phyloP scores from a whole-genome alignment of 2,888 invertebrate species.

The Eristalinus sepulchralis region DNA sequence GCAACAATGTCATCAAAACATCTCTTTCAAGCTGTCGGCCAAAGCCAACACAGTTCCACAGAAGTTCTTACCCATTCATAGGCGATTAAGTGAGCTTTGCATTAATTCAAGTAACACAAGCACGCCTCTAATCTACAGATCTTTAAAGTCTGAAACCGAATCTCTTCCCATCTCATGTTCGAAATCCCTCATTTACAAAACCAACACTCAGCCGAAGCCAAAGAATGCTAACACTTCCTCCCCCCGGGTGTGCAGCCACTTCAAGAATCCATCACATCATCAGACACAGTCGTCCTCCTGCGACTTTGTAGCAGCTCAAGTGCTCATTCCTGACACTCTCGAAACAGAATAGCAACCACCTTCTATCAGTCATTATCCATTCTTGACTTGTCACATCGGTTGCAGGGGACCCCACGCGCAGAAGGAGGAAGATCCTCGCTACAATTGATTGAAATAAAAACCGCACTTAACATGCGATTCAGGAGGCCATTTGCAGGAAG shows the following conservation, averaged over 20 bases:
- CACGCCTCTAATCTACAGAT: not conserved
- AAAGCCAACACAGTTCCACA: too few species aligned
- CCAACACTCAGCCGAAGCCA: not conserved
- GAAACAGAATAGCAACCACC: constrained; percentile 3
- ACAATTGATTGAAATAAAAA: constrained; percentile 68
- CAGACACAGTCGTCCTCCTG: not conserved
- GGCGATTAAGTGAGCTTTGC: not conserved
- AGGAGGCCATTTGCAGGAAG: constrained; percentile 63
- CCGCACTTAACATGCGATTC: constrained; percentile 66
- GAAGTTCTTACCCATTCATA: too few species aligned
- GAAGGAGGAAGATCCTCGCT: constrained; percentile 7
- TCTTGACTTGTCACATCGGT: constrained; percentile 33
- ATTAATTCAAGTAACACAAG: not conserved
- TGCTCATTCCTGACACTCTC: not conserved
- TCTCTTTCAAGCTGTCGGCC: too few species aligned
- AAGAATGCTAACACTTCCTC: not conserved
- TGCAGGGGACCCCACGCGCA: not conserved
- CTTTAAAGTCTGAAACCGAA: not conserved
- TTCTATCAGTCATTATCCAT: constrained; percentile 61
- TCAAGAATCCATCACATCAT: not conserved
- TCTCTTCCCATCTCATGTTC: not conserved
- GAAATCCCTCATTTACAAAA: not conserved
- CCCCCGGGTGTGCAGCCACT: not conserved
- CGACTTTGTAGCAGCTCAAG: not conserved
- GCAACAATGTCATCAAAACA: too few species aligned